A percentile compares a stretch with the other conserved stretches of the same genome.
Conservation (phyloP, 2,797 vertebrate species). For the Melanotaenia nigrans region DNA sequence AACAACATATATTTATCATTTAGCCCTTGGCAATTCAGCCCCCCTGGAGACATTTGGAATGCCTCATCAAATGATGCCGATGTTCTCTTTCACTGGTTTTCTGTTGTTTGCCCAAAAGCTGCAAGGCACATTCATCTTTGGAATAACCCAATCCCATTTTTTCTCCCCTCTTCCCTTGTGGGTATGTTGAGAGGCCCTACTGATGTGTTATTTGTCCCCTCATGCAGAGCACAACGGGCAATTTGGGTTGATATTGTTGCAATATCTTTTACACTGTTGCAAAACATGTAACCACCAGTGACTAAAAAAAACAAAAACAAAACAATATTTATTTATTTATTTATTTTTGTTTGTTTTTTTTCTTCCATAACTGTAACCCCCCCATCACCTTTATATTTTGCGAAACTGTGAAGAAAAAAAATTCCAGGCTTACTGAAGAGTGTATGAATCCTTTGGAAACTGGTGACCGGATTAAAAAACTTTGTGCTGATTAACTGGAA, state of each 20-base stretch:
- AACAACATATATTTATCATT: slow-evolving; percentile 84
- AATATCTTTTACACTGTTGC: slow-evolving; percentile 39
- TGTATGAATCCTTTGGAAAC: not conserved
- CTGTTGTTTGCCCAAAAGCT: slow-evolving; percentile 86
- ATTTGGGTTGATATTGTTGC: slow-evolving; percentile 67
- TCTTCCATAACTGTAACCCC: not conserved
- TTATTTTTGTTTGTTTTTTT: not conserved
- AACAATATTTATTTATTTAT: not conserved
- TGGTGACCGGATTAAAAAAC: not conserved
- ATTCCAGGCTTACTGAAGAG: not conserved
- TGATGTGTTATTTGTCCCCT: slow-evolving; percentile 81
- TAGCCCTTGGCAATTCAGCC: slow-evolving; percentile 78
- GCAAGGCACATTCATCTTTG: slow-evolving; percentile 83
- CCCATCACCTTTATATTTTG: not conserved
- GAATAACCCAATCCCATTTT: slow-evolving; percentile 80
- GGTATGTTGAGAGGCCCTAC: slow-evolving; percentile 73
- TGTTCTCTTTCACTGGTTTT: slow-evolving; percentile 84
- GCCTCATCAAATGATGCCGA: slow-evolving; percentile 86
- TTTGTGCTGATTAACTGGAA: not conserved
- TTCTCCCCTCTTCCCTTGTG: slow-evolving; percentile 67
- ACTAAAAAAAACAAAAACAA: not conserved
- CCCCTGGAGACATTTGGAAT: slow-evolving; percentile 78
- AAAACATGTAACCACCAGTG: not conserved
- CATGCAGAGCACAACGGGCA: slow-evolving; percentile 68
- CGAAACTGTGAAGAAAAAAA: not conserved